phyloP scores from a whole-genome alignment of 2,113 vertebrate genomes.

The Balaeniceps rex region DNA sequence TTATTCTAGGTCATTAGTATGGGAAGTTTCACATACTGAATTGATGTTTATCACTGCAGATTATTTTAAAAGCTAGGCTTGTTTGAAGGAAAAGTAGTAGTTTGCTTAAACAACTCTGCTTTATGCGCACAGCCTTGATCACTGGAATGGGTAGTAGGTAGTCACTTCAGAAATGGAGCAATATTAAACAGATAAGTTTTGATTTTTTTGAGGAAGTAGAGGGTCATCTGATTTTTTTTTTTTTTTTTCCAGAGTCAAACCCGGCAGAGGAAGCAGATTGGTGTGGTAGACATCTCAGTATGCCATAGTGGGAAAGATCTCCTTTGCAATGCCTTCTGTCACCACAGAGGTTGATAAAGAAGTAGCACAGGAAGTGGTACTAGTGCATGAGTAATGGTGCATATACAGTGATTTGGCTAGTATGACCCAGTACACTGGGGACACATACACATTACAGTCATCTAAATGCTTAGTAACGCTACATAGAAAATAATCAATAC shows the following conservation, averaged over 20 bases:
- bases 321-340: neutral
- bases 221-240: neutral
- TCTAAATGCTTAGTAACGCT: neutral
- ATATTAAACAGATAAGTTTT: neutral
- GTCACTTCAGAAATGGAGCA: neutral
- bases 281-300: neutral
- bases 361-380: neutral
- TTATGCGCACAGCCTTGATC: neutral
- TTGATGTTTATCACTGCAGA: conserved; percentile 38
- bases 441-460: neutral
- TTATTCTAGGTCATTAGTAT: conserved; percentile 31
- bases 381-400: neutral
- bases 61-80: conserved; percentile 30
- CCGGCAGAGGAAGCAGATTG: neutral
- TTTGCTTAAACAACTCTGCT: neutral
- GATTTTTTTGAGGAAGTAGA: neutral
- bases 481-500: neutral
- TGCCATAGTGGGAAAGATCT: neutral
- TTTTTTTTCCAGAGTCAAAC: neutral
- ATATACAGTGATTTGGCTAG: neutral
- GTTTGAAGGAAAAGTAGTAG: neutral
- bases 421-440: neutral
- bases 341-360: neutral
- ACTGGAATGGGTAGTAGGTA: neutral
- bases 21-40: conserved; percentile 27